Evolutionary conservation across 2,888 invertebrate species (phyloP).

Genomic region (Blastobasis lacticolella): DNA sequence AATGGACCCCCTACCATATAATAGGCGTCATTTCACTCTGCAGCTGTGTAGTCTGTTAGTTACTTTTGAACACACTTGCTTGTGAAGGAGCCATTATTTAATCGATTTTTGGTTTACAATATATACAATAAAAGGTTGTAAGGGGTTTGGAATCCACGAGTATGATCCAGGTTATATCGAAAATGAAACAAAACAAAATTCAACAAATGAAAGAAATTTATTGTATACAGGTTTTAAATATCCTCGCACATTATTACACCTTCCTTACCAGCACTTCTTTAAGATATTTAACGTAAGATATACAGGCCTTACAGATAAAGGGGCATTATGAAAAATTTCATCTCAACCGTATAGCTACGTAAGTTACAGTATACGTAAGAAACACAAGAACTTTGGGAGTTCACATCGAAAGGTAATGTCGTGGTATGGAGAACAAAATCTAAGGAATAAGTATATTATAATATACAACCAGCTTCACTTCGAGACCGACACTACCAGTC

Average conservation of each 20-base stretch:
- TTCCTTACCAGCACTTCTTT: constrained; percentile 65
- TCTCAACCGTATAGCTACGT: constrained; percentile 50
- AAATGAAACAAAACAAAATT: constrained; percentile 59
- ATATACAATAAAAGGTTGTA: too few species aligned
- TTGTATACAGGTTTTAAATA: constrained; percentile 75
- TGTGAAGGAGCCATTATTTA: too few species aligned
- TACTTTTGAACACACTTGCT: too few species aligned
- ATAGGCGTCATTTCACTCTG: too few species aligned
- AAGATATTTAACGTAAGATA: constrained; percentile 67
- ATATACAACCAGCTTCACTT: not conserved
- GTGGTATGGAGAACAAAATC: not conserved
- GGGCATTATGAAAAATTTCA: constrained; percentile 59
- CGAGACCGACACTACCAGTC: not conserved
- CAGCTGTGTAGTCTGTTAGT: too few species aligned
- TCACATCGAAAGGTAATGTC: constrained; percentile 26
- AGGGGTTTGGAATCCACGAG: not conserved
- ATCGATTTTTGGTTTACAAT: too few species aligned
- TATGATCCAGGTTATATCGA: not conserved
- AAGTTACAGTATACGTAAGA: constrained; percentile 55
- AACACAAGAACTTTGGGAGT: constrained; percentile 15
- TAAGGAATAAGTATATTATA: not conserved
- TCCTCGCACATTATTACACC: constrained; percentile 67
- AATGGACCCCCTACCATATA: too few species aligned
- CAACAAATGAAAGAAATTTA: constrained; percentile 75
- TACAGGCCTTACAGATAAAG: constrained; percentile 66